These are phyloP conservation scores for Diploptera punctata DNA, from an alignment of 2,888 invertebrate genomes.

Conservation along the genomic window DNA sequence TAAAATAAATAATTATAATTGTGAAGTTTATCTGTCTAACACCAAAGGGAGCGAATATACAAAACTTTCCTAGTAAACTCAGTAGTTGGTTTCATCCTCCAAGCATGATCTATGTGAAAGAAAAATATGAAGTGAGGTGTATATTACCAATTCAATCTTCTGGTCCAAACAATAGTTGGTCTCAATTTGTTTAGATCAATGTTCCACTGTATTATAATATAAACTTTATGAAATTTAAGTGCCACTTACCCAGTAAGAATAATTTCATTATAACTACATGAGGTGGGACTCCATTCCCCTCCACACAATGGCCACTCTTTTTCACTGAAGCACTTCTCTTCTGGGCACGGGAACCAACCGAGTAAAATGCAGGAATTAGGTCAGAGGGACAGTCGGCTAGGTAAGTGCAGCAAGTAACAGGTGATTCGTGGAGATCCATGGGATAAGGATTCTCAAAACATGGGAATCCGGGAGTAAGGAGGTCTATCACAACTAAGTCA, in stretches of 20 bases:
- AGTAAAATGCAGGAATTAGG: conserved; percentile 97
- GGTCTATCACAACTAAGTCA: conserved; percentile 97
- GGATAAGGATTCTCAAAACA: conserved; percentile 99
- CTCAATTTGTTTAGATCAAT: no score
- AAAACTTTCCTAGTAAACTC: no score
- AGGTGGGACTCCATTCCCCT: conserved; percentile 94
- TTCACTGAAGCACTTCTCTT: conserved; percentile 84
- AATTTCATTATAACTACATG: conserved; percentile 97
- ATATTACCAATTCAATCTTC: no score
- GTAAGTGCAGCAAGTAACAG: conserved; percentile 96
- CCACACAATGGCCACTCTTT: conserved; percentile 97
- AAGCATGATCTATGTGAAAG: no score
- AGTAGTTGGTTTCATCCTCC: no score
- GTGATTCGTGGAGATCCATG: conserved; percentile 99
- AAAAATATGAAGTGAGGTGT: no score
- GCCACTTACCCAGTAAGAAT: conserved; percentile 95
- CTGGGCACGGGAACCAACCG: conserved; percentile 79
- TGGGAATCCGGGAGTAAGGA: conserved; percentile 94
- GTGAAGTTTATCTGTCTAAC: no score
- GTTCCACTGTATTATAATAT: no score
- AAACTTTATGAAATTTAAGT: no score
- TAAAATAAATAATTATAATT: no score
- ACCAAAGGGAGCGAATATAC: no score
- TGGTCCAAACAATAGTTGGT: no score
- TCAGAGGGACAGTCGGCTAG: conserved; percentile 98